These are phyloP conservation scores for Erinaceus europaeus DNA, from an alignment of 2,113 vertebrate genomes.

Conservation along the genomic window DNA sequence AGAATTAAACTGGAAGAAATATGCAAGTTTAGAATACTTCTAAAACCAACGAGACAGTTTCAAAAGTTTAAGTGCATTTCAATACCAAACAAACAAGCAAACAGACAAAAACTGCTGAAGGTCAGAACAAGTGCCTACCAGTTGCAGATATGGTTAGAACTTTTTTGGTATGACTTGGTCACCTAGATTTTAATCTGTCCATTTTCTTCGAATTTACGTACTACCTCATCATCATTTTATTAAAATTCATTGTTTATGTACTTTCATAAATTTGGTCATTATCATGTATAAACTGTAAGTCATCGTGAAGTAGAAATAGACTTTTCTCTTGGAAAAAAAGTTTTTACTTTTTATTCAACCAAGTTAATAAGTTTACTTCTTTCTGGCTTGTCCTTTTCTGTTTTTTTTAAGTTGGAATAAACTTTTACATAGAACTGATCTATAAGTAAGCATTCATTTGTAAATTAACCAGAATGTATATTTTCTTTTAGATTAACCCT, in stretches of 20 bases:
- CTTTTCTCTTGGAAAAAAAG: not conserved
- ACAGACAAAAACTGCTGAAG: too few relatives aligned
- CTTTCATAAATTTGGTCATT: slow-evolving; percentile 25
- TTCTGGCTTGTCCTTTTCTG: not conserved
- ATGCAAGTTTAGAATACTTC: not conserved
- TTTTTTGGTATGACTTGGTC: not conserved
- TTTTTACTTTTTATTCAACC: not conserved
- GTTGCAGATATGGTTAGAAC: not conserved
- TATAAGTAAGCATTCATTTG: not conserved
- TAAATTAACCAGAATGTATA: not conserved
- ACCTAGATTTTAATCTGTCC: not conserved
- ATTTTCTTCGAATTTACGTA: slow-evolving; percentile 27
- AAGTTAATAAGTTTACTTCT: not conserved
- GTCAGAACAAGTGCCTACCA: not conserved
- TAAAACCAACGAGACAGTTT: not conserved
- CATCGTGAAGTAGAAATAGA: slow-evolving; percentile 18
- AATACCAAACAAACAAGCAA: too few relatives aligned
- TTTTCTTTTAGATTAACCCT: slow-evolving; percentile 32
- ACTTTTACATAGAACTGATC: slow-evolving; percentile 28
- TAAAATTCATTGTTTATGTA: slow-evolving; percentile 25
- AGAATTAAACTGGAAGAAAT: not conserved
- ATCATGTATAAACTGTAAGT: not conserved
- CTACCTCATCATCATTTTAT: slow-evolving; percentile 8
- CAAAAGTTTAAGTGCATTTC: not conserved
- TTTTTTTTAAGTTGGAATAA: not conserved